Percentiles rank a stretch among this genome's conserved stretches.
Evolutionary conservation across 2,888 invertebrate species (phyloP).

Genomic region (Poecilobothrus nobilitatus): DNA sequence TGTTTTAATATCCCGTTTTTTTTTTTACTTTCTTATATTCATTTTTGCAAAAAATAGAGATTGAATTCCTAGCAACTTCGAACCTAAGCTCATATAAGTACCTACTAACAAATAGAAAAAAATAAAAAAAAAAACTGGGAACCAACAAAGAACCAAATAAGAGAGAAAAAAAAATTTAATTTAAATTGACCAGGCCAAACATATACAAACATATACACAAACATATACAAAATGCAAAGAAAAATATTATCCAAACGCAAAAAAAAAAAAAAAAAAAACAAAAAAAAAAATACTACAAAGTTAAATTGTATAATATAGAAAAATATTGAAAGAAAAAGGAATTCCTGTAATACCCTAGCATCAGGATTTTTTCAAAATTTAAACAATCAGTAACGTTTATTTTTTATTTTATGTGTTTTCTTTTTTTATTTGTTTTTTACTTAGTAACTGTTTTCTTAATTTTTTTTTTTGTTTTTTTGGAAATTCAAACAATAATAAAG

Average conservation of each 20-base stretch:
- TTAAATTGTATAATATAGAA: too few species aligned
- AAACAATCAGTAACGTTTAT: constrained; percentile 20
- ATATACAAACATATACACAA: not conserved
- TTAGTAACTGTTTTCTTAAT: constrained; percentile 15
- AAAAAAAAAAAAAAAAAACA: not conserved
- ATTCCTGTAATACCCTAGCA: constrained; percentile 18
- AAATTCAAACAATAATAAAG: constrained; percentile 22
- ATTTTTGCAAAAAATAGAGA: not conserved
- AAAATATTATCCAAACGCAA: not conserved
- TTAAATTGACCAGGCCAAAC: not conserved
- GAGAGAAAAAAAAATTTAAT: not conserved
- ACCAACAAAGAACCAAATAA: too few species aligned
- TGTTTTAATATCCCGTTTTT: constrained; percentile 19
- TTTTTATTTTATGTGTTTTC: constrained; percentile 18
- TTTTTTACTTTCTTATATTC: constrained; percentile 7
- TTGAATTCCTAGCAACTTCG: not conserved
- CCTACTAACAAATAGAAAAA: not conserved
- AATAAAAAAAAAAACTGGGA: not conserved
- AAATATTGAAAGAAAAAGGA: not conserved
- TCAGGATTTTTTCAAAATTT: constrained; percentile 20
- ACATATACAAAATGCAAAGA: not conserved
- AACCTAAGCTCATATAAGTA: not conserved
- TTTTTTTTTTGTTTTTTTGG: constrained; percentile 12
- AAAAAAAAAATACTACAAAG: not conserved
- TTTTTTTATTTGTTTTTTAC: constrained; percentile 16